A percentile compares a stretch with the other conserved stretches of the same genome.
Conservation (phyloP, 2,113 vertebrate species). For the Microtus pennsylvanicus region DNA sequence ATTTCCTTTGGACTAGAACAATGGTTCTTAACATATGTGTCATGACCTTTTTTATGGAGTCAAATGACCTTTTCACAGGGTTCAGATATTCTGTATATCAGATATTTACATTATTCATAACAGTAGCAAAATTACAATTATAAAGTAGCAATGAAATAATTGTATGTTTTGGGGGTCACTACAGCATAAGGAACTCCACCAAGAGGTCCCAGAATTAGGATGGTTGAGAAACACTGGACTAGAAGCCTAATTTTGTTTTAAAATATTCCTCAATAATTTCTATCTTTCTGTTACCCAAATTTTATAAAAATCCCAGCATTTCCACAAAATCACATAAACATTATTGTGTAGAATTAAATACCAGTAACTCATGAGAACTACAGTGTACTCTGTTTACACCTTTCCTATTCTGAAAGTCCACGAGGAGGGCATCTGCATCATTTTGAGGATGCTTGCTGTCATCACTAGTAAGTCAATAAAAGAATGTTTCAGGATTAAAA, state of each 20-base stretch:
- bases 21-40: neutral
- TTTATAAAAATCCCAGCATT: neutral
- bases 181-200: too few relatives aligned
- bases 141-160: neutral
- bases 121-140: neutral
- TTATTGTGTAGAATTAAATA: neutral
- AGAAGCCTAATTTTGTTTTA: neutral
- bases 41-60: neutral
- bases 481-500: neutral
- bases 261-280: neutral
- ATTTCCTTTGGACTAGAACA: neutral
- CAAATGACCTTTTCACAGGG: neutral
- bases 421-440: neutral
- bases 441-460: neutral
- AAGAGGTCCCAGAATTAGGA: neutral
- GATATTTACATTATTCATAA: neutral
- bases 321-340: neutral
- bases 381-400: accelerated
- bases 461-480: neutral
- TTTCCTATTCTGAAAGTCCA: neutral
- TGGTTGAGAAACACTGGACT: neutral
- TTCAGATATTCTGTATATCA: neutral
- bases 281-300: neutral
- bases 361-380: neutral
- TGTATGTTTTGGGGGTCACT: neutral